phyloP scores from a whole-genome alignment of 2,113 vertebrate species.

The Neolamprologus ventralis region DNA sequence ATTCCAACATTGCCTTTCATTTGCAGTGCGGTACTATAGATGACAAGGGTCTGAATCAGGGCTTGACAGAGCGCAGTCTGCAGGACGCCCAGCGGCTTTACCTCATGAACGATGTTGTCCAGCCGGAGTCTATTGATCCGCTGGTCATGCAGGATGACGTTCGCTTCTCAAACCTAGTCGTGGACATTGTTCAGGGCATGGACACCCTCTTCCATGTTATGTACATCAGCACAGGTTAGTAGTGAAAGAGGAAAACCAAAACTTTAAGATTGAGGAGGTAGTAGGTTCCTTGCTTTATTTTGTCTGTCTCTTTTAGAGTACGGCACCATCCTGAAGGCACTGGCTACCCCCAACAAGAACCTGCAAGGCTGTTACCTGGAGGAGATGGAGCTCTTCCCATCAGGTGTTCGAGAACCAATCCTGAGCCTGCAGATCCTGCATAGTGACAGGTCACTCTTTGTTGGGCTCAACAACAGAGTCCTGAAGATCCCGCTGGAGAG shows the following conservation, averaged over 20 bases:
- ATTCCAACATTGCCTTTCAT: background rate
- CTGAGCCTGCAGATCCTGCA: conserved; percentile 91
- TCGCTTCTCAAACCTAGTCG: conserved; percentile 90
- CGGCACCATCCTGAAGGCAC: conserved; percentile 92
- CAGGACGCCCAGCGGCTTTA: conserved; percentile 93
- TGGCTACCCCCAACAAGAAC: conserved; percentile 87
- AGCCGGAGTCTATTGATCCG: conserved; percentile 87
- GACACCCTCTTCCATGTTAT: conserved; percentile 94
- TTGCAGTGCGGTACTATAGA: conserved; percentile 85
- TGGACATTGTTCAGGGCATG: conserved; percentile 95
- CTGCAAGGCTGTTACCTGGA: conserved; percentile 94
- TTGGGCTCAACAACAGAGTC: conserved; percentile 85
- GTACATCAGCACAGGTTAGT: conserved; percentile 93
- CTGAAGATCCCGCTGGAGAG: conserved; percentile 92
- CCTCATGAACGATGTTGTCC: conserved; percentile 96
- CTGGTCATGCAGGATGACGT: conserved; percentile 92
- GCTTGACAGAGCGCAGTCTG: conserved; percentile 91
- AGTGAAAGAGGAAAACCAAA: background rate
- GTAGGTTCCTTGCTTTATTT: background rate
- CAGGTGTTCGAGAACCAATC: conserved; percentile 80
- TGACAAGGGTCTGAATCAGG: conserved; percentile 85
- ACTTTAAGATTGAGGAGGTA: background rate
- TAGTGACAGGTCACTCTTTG: conserved; percentile 89
- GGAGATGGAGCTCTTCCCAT: conserved; percentile 89
- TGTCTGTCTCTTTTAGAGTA: conserved; percentile 72